Conservation (phyloP, 2,113 vertebrate species). For the Bucco capensis region DNA sequence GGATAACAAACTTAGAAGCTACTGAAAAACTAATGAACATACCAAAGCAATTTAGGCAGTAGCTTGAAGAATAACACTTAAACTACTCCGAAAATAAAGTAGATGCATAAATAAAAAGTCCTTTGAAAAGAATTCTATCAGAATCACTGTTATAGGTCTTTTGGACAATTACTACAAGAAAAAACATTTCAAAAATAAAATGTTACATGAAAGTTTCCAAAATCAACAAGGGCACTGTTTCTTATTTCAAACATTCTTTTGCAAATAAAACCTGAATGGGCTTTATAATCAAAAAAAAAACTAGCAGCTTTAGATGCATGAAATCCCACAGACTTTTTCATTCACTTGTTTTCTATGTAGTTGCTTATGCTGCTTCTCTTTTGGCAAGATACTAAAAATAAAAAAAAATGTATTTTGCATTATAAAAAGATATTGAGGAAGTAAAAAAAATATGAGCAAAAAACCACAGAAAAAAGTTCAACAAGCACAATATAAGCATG, state of each 20-base stretch:
- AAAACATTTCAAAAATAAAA: neutral
- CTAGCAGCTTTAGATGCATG: neutral
- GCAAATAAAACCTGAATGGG: neutral
- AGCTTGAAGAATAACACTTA: neutral
- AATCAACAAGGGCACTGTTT: neutral
- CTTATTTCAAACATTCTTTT: neutral
- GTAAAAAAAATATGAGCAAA: neutral
- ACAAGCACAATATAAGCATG: neutral
- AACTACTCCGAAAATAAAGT: neutral
- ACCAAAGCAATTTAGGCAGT: neutral
- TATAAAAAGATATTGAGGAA: neutral
- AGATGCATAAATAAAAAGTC: neutral
- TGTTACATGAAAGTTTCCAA: neutral
- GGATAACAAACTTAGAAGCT: neutral
- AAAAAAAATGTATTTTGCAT: neutral
- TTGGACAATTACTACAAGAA: neutral
- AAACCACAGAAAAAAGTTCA: neutral
- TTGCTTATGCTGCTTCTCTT: neutral
- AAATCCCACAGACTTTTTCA: neutral
- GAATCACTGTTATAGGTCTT: neutral
- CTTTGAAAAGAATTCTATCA: neutral
- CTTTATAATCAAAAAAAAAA: neutral
- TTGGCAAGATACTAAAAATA: neutral
- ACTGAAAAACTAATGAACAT: neutral
- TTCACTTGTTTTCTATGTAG: neutral